Evolutionary conservation across 2,797 vertebrate genomes (phyloP), one percentile per base, ranked within the genome.

Genomic region (Allobates femoralis): DNA sequence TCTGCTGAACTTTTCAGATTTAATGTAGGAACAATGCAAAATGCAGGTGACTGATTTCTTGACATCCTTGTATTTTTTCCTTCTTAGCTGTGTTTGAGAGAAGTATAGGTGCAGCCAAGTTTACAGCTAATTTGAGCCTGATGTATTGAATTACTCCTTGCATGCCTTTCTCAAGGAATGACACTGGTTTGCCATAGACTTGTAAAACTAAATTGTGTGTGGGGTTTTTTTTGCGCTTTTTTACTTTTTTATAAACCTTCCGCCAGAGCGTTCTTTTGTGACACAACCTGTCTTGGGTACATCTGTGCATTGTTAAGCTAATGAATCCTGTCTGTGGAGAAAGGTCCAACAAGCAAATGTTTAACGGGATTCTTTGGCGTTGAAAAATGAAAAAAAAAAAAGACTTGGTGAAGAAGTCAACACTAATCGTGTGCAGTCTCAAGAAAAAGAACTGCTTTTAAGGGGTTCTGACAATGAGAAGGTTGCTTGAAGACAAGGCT

Each of bases 251-350:
- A 41, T 26, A 18, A 85, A 79, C 83, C 75, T 85, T 77, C 50
- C 74, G 28, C 60, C 83, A 55, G 62, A 51, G 28, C 62, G 51
- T 79, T 79, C 77, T 80, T 85, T 66, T 85, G 76, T 85, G 84
- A 79, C 84, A 79, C 77, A 85, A 85, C 76, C 84, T 85, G 84
- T 79, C 51, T 79, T 79, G 64, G 66, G 51, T 79, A 79, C 77
- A 85, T 85, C 84, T 85, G 77, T 79, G 76, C 77, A 79, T 85
- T 85, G 84, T 79, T 85, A 85, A 79, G 76, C 64, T 71, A 78
- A 85, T 85, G 77, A 85, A 78, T 79, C 60, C 77, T 78, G 77
- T 85, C 76, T 79, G 84, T 71, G 64, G 64, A 71, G 76, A 50
- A 56, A 79, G 41, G 64, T 76, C 76, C 76, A 85, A 79, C 32